These are phyloP conservation scores for Brachionus calyciflorus DNA, from an alignment of 1,140 invertebrate species.

Conservation along the genomic window DNA sequence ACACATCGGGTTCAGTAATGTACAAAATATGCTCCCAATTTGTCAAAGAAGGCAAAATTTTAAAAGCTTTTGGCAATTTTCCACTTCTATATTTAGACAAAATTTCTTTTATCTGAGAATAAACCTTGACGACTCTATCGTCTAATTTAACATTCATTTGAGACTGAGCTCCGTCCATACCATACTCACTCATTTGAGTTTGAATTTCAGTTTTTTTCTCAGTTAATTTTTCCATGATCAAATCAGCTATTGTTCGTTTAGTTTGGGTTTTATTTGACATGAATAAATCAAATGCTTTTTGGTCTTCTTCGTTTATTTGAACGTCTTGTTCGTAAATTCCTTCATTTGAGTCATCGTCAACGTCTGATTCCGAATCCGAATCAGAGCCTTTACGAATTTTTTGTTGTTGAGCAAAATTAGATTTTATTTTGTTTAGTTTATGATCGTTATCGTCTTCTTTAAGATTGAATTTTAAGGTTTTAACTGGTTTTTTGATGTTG, in stretches of 20 bases:
- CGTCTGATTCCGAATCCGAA: neutral
- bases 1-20: conserved; percentile 67
- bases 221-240: conserved; percentile 85
- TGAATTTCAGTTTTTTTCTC: conserved; percentile 86
- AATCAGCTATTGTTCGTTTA: conserved; percentile 75
- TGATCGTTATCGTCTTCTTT: neutral
- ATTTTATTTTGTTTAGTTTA: neutral
- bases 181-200: conserved; percentile 71
- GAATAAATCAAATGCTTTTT: conserved; percentile 78
- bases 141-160: conserved; percentile 51
- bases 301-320: conserved; percentile 77
- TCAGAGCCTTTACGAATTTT: conserved; percentile 26
- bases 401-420: neutral
- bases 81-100: conserved; percentile 85
- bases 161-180: neutral
- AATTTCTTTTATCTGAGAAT: conserved; percentile 72
- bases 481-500: neutral
- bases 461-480: neutral
- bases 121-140: conserved; percentile 54
- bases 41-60: conserved; percentile 82
- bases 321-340: conserved; percentile 20
- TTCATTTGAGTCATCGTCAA: neutral
- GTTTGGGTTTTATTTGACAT: conserved; percentile 70
- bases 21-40: conserved; percentile 82
- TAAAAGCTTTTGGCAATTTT: conserved; percentile 95